A percentile compares a stretch with the other conserved stretches of the same genome.
These are phyloP conservation scores for Leptinotarsa lineolata DNA, from an alignment of 1,140 invertebrate genomes.

Conservation along the genomic window DNA sequence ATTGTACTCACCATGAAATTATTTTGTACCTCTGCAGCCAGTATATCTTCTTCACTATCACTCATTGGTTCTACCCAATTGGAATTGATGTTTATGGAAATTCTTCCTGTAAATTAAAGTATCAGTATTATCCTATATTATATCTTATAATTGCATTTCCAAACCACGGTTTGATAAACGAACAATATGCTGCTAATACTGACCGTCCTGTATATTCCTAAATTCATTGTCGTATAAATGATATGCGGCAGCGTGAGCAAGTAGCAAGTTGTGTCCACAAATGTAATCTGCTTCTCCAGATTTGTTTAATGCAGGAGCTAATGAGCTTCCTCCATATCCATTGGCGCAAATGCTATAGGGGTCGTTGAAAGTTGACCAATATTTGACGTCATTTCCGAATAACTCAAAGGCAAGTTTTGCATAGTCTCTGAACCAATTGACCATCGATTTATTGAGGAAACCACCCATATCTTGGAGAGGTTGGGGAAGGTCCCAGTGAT, in stretches of 20 bases:
- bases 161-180: too few species aligned
- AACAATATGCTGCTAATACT: too few species aligned
- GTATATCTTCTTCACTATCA: neutral
- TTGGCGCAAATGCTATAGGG: constrained; percentile 50
- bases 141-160: too few species aligned
- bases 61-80: neutral
- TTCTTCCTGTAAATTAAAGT: neutral
- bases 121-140: too few species aligned
- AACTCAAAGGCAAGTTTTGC: constrained; percentile 37
- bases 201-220: constrained; percentile 37
- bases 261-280: constrained; percentile 43
- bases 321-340: constrained; percentile 37
- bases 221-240: constrained; percentile 44
- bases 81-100: neutral
- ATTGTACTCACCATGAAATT: neutral
- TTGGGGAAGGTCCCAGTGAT: constrained; percentile 50
- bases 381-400: constrained; percentile 53
- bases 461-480: constrained; percentile 48
- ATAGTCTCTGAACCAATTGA: constrained; percentile 48
- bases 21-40: neutral
- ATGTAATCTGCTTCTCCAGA: constrained; percentile 41
- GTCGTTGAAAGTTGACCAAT: constrained; percentile 61
- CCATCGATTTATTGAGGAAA: constrained; percentile 45
- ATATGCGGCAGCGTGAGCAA: constrained; percentile 42
- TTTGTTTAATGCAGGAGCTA: constrained; percentile 37